phyloP scores from a whole-genome alignment of 2,888 invertebrate genomes.

The Hydriomena furcata region DNA sequence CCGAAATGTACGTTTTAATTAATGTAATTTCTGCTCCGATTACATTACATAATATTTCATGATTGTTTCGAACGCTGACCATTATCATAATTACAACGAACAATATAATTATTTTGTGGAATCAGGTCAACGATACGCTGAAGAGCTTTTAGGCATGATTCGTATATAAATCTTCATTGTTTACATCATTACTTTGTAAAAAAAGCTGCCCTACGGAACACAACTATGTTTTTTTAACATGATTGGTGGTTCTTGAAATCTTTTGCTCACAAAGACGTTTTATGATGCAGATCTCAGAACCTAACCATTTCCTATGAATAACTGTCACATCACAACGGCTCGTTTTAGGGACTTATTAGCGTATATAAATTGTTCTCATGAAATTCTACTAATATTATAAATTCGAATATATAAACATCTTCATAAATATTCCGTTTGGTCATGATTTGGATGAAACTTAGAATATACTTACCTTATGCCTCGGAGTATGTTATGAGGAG shows the following conservation, averaged over 20 bases:
- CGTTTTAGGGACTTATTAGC: no score
- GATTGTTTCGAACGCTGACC: conserved; percentile 1
- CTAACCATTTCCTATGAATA: no score
- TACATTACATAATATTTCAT: conserved; percentile 5
- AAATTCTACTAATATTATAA: no score
- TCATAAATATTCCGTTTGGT: no score
- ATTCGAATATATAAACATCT: no score
- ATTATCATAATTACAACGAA: conserved; percentile 7
- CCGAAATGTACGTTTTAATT: conserved; percentile 6
- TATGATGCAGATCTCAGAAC: no score
- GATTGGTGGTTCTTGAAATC: no score
- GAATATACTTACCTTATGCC: no score
- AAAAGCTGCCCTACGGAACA: background rate
- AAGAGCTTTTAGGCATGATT: conserved; percentile 6
- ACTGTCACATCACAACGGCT: no score
- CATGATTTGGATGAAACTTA: background rate
- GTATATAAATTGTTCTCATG: no score
- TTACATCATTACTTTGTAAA: background rate
- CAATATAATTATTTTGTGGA: conserved; percentile 1
- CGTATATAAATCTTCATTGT: background rate
- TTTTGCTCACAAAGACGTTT: no score
- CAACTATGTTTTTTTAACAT: background rate
- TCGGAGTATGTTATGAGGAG: no score
- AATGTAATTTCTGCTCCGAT: conserved; percentile 2
- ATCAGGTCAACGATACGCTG: background rate